These are phyloP conservation scores for Onthophagus sagittarius DNA, from an alignment of 2,888 invertebrate genomes.

Conservation along the genomic window DNA sequence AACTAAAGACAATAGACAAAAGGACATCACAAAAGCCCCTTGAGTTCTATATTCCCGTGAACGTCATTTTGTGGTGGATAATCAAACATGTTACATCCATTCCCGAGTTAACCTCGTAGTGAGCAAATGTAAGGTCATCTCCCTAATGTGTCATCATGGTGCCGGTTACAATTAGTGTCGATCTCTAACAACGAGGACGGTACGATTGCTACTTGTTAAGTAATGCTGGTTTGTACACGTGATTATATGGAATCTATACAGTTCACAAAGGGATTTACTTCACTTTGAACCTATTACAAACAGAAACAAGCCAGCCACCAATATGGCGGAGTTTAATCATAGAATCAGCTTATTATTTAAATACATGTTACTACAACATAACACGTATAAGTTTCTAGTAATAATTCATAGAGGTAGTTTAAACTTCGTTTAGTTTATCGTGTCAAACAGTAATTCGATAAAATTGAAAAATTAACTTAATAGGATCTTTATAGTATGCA, in stretches of 20 bases:
- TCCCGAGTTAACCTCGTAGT: not conserved
- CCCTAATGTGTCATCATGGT: not conserved
- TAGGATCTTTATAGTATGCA: no score
- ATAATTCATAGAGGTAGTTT: not conserved
- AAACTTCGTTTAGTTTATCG: not conserved
- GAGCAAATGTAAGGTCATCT: not conserved
- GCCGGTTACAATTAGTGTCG: not conserved
- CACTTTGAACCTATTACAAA: no score
- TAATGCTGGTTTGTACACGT: not conserved
- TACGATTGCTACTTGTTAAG: not conserved
- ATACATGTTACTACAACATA: no score
- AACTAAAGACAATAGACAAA: not conserved
- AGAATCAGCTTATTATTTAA: no score
- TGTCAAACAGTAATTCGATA: not conserved
- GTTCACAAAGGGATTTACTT: no score
- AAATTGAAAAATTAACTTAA: no score
- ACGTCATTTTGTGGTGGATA: not conserved
- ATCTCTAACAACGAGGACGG: not conserved
- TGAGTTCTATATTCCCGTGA: not conserved
- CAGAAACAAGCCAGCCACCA: no score
- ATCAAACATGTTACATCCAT: not conserved
- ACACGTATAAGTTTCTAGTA: not conserved
- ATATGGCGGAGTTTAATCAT: no score
- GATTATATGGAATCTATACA: no score
- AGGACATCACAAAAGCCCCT: not conserved